Evolutionary conservation across 2,113 vertebrate genomes (phyloP).

Genomic region (Oncorhynchus kisutch): DNA sequence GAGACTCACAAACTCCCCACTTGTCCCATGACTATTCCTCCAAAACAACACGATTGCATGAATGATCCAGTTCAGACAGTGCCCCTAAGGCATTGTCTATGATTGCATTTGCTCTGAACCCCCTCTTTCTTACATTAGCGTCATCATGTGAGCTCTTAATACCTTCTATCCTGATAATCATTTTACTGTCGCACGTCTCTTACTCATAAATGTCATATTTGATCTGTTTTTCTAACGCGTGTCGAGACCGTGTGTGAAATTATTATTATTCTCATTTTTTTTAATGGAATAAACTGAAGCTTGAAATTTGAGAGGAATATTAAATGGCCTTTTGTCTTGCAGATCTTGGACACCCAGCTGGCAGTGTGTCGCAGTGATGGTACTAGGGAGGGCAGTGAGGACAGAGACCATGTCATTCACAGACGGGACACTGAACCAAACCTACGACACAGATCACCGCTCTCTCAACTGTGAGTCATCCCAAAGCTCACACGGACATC

Average conservation of each 20-base stretch:
- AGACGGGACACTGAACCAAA: slow-evolving; percentile 68
- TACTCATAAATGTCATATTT: neutral
- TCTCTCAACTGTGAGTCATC: slow-evolving; percentile 57
- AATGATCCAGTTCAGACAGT: no score
- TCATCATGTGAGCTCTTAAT: neutral
- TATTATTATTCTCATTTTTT: no score
- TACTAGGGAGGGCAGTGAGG: neutral
- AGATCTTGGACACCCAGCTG: slow-evolving; percentile 74
- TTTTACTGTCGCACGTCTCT: neutral
- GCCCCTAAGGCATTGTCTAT: neutral
- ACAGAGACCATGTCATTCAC: slow-evolving; percentile 44
- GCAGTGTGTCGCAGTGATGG: slow-evolving; percentile 43
- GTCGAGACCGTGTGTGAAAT: no score
- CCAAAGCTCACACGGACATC: neutral
- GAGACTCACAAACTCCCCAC: no score
- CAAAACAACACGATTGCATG: no score
- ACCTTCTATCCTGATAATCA: neutral
- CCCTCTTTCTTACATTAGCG: neutral
- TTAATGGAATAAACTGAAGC: neutral
- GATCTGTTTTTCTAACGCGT: no score
- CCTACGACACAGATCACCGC: slow-evolving; percentile 61
- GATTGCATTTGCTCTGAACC: neutral
- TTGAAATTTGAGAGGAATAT: neutral
- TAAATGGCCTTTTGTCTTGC: slow-evolving; percentile 7
- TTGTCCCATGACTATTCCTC: no score